Evolutionary conservation across 1,140 invertebrate species (phyloP).

Genomic region (Brachionus calyciflorus): DNA sequence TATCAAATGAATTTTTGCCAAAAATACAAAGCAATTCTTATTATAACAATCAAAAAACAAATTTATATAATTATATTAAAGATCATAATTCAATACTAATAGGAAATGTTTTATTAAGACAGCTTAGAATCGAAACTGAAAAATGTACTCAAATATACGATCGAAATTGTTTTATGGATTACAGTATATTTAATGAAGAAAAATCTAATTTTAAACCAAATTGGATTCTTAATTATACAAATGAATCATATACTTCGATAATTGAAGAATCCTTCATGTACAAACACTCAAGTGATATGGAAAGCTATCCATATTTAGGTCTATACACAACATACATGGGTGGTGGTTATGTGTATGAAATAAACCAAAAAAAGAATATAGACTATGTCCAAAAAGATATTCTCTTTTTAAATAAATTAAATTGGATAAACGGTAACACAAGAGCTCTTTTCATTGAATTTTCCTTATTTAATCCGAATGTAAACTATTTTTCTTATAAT

Average conservation of each 20-base stretch:
- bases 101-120: constrained; percentile 64
- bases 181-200: background rate
- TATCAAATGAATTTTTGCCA: too few relatives aligned
- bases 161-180: background rate
- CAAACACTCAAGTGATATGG: constrained; percentile 52
- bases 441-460: constrained; percentile 69
- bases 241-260: background rate
- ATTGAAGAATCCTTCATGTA: background rate
- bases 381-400: constrained; percentile 57
- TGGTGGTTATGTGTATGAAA: constrained; percentile 64
- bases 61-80: constrained; percentile 58
- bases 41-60: background rate
- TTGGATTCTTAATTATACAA: background rate
- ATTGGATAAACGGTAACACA: constrained; percentile 67
- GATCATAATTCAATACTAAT: constrained; percentile 63
- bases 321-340: constrained; percentile 62
- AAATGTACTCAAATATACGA: background rate
- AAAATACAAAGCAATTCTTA: background rate
- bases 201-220: background rate
- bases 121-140: background rate
- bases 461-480: constrained; percentile 68
- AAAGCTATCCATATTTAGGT: constrained; percentile 62
- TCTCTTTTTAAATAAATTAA: constrained; percentile 54
- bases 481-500: constrained; percentile 65
- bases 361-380: constrained; percentile 52